These are phyloP conservation scores for Rana temporaria DNA, from an alignment of 2,113 vertebrate genomes.

Conservation along the genomic window DNA sequence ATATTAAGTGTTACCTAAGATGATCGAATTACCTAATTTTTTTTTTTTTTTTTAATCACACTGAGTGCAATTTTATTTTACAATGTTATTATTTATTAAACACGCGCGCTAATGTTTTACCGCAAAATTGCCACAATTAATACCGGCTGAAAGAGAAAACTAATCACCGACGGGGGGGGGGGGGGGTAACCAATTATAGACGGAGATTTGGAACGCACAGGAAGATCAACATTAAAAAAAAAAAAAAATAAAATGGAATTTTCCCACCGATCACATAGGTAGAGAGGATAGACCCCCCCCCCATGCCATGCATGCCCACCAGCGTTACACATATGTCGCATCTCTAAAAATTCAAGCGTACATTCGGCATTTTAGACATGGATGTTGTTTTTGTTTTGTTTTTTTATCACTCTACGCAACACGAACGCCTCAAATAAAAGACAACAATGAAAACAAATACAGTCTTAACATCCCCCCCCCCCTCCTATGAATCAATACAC, in stretches of 20 bases:
- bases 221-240: neutral
- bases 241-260: no score
- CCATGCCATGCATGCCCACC: no score
- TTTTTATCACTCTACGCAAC: no score
- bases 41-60: neutral
- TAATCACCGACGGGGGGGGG: neutral
- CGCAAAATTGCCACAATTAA: neutral
- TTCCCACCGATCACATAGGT: no score
- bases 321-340: no score
- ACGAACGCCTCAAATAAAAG: no score
- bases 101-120: neutral
- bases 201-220: no score
- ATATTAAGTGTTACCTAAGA: conserved; percentile 57
- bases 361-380: no score
- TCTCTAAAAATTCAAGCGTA: no score
- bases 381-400: no score
- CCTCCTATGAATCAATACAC: neutral
- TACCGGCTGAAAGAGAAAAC: neutral
- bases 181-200: neutral
- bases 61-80: neutral
- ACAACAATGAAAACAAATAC: neutral
- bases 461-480: neutral
- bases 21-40: conserved; percentile 25
- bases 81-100: neutral
- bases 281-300: no score